Conservation (phyloP, 2,797 vertebrate genomes). For the Thalassophryne amazonica region DNA sequence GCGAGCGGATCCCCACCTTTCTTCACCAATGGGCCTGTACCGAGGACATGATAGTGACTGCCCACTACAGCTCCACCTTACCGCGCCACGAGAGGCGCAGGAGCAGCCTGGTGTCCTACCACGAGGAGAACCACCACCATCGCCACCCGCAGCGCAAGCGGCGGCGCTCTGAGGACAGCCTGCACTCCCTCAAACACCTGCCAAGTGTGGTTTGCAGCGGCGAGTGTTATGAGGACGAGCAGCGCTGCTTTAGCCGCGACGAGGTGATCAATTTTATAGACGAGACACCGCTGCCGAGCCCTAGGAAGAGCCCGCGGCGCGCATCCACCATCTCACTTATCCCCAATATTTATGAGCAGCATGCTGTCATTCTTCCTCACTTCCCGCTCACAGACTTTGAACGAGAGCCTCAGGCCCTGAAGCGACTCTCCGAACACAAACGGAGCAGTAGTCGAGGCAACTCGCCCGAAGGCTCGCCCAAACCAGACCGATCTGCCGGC, state of each 20-base stretch:
- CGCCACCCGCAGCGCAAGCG: constrained; percentile 78
- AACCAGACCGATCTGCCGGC: constrained; percentile 39
- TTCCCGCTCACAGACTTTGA: constrained; percentile 87
- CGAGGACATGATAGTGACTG: constrained; percentile 83
- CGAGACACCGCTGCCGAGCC: constrained; percentile 81
- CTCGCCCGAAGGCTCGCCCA: constrained; percentile 50
- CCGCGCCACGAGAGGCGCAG: constrained; percentile 78
- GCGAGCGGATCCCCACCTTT: constrained; percentile 83
- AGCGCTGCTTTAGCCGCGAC: constrained; percentile 83
- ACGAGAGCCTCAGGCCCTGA: constrained; percentile 82
- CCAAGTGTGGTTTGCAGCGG: constrained; percentile 66
- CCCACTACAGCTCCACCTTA: constrained; percentile 81
- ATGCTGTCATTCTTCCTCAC: constrained; percentile 65
- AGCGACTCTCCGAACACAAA: constrained; percentile 70
- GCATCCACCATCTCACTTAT: constrained; percentile 78
- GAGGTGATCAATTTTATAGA: constrained; percentile 85
- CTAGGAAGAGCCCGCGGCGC: constrained; percentile 77
- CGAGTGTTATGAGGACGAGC: constrained; percentile 72
- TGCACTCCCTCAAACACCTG: constrained; percentile 77
- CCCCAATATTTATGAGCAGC: constrained; percentile 74
- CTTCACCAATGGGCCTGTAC: constrained; percentile 88
- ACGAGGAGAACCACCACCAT: constrained; percentile 79
- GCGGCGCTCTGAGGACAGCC: constrained; percentile 83
- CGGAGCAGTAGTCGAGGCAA: constrained; percentile 49
- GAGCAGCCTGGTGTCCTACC: constrained; percentile 81